Conservation (phyloP, 35 echinoderm and acorn worm genomes). For the Ophiothrix spiculata region DNA sequence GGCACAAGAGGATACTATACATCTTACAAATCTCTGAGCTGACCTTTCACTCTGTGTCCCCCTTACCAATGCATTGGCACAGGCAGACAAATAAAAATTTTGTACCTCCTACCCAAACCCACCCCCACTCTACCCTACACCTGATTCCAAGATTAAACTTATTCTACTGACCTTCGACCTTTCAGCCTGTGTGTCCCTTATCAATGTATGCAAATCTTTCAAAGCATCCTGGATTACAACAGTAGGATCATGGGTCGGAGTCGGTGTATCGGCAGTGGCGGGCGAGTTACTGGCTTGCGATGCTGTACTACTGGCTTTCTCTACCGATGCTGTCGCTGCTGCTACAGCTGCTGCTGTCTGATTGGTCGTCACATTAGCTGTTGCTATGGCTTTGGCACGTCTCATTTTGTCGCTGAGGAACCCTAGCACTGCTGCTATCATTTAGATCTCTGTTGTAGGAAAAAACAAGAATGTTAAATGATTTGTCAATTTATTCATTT, state of each 20-base stretch:
- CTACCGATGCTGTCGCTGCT: neutral
- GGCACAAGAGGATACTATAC: neutral
- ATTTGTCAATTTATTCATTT: no score
- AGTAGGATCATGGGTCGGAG: conserved; percentile 16
- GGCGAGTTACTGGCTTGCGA: neutral
- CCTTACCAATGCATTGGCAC: no score
- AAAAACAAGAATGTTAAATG: no score
- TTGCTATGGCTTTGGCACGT: conserved; percentile 1
- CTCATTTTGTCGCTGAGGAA: neutral
- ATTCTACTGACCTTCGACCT: conserved; percentile 8
- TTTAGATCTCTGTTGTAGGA: neutral
- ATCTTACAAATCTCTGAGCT: neutral
- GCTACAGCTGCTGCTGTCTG: neutral
- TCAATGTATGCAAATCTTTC: conserved; percentile 48
- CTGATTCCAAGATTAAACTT: neutral
- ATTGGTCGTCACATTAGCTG: neutral
- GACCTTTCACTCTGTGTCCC: no score
- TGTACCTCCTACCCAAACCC: neutral
- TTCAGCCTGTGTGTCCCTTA: conserved; percentile 53
- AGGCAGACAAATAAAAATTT: no score
- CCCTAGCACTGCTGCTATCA: neutral
- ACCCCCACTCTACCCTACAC: neutral
- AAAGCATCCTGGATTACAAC: conserved; percentile 52
- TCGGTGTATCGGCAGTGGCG: conserved; percentile 2
- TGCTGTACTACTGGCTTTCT: neutral